phyloP scores from a whole-genome alignment of 2,113 vertebrate genomes.

The Indicator indicator region DNA sequence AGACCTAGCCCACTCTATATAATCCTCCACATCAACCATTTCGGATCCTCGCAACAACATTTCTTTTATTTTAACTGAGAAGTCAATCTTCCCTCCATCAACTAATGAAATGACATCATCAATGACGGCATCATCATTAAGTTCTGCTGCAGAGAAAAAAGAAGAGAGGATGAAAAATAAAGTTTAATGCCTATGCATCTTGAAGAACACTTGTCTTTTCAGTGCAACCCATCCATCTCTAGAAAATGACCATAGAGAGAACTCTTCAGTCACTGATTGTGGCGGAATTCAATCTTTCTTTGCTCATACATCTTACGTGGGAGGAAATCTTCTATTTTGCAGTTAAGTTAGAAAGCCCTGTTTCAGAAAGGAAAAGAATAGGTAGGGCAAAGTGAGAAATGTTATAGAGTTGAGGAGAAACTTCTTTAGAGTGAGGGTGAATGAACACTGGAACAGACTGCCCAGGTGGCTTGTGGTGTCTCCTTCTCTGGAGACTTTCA shows the following conservation, averaged over 20 bases:
- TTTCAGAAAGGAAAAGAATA: neutral
- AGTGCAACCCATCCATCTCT: neutral
- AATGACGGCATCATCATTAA: slow-evolving; percentile 46
- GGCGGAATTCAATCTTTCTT: neutral
- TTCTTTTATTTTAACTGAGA: slow-evolving; percentile 80
- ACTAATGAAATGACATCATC: slow-evolving; percentile 83
- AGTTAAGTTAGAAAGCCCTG: neutral
- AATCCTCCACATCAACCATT: slow-evolving; percentile 72
- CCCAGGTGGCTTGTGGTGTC: too few species aligned
- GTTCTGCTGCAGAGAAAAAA: slow-evolving; percentile 11
- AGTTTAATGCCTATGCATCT: neutral
- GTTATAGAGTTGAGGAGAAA: neutral
- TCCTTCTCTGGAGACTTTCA: too few species aligned
- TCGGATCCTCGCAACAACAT: slow-evolving; percentile 66
- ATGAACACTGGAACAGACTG: too few species aligned
- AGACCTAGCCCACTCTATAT: slow-evolving; percentile 81
- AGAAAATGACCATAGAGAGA: neutral
- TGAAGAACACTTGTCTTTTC: neutral
- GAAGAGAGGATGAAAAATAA: neutral
- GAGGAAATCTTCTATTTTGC: neutral
- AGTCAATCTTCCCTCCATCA: slow-evolving; percentile 78
- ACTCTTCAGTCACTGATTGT: neutral
- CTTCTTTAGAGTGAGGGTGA: too few species aligned
- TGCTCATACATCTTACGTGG: neutral
- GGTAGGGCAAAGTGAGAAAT: neutral